Base-by-base conservation (phyloP, 2,797 vertebrate genomes). In the Lutjanus campechanus region DNA sequence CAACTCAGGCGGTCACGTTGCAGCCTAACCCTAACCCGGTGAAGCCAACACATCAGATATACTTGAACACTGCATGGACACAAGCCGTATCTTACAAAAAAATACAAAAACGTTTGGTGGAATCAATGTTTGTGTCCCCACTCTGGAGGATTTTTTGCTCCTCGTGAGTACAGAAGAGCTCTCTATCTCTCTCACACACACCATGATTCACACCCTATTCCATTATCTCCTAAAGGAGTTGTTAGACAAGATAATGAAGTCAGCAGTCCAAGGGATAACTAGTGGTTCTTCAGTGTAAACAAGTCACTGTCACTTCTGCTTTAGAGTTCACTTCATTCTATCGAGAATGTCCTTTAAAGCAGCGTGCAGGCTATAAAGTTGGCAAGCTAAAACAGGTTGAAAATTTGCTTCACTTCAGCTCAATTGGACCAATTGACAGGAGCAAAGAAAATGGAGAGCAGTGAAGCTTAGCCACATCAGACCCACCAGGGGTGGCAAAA, bases 271-370 rank as follows among this genome's bases (percentile, higher is more conserved):
- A 17, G 40, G 65, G 78, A 87, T 88, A 90, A 89, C 87, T 85
- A 81, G 76, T 83, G 68, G 77, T 59, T 77, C 77, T 89, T 81
- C 79, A 19, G 73, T 81, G 79, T 92, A 92, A 93, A 92, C 85
- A 90, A 88, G 85, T 90, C 89, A 88, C 85, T 88, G 88, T 91
- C 90, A 84, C 76, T 85, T 82, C 74, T 88, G 68, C 79, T 91
- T 91, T 83, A 73, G 62, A 81, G 81, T 77, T 79, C 79, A 79
- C 83, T 91, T 87, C 43, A 80, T 86, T 84, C 77, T 55, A 84
- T 91, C 73, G 81, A 70, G 80, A 64, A 72, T 84, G 85, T 81
- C 77, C 74, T 91, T 79, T 76, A 74, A 84, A 85, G 58, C 66
- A 50, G 73, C 54, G 71, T 76, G 64, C 43, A 50, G 77, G 83